Base-by-base conservation (phyloP, 2,113 vertebrate genomes). In the Helogale parvula region DNA sequence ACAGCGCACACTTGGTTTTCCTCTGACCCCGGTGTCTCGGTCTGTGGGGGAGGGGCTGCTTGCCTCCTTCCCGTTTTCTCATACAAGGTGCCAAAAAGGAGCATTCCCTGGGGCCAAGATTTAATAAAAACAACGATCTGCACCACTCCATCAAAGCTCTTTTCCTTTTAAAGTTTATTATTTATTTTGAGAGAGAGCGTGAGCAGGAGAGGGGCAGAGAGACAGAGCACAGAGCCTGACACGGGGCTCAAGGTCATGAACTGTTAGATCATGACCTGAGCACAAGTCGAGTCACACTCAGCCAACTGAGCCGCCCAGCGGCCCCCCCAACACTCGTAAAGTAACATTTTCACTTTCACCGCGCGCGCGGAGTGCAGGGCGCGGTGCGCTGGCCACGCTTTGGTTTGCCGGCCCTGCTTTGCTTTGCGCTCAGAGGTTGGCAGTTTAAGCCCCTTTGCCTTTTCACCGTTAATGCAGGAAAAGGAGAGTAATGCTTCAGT, bases 21-120 rank as follows among this genome's bases (percentile, higher is more conserved):
- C 9, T 76, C 31, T 0, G 85, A 71, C 1, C 0, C 38, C 0
- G 0, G 14, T 0, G 2, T 4, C 12, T 8, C 21, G 1, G 17
- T 17, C 25, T 11, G 29, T 65, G 10, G 16, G 50, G 23, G 72
- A 16, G 9, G 57, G 1, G n/a, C 27, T 31, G 12, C 31, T 0
- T 4, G 6, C 0, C 0, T 4, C 0, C 47, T 17, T 1, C n/a
- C 66, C 23, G 0, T 12, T 12, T 38, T 31, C 15, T 9, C 38
- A 19, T n/a, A 0, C 12, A 3, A 60, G 35, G 3, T 0, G 0
- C 29, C 45, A 21, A 7, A 45, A 16, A n/a, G 29, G 63, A 6
- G 1, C 14, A 13, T 52, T 23, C 79, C 65, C 13, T 21, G 41
- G 54, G 65, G 10, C 7, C 4, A 54, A 38, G 57, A 33, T 2